phyloP scores from a whole-genome alignment of 2,797 vertebrate species.

The Trematomus bernacchii region DNA sequence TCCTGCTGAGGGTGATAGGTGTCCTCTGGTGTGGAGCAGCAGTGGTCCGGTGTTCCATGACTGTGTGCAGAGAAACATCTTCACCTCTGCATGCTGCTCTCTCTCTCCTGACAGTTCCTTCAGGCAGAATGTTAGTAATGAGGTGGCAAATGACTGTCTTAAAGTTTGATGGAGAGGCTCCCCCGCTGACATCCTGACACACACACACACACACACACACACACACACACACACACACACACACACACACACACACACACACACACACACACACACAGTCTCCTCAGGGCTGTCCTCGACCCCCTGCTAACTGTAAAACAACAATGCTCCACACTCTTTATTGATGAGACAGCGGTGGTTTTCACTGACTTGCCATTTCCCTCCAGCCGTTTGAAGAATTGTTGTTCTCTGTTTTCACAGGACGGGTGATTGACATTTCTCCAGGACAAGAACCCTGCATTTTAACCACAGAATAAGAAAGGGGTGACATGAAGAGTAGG shows the following conservation, averaged over 20 bases:
- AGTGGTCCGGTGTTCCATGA: neutral
- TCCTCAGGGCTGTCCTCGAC: constrained; percentile 59
- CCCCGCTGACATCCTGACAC: constrained; percentile 71
- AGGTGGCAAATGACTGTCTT: constrained; percentile 88
- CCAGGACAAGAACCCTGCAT: constrained; percentile 26
- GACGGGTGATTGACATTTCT: constrained; percentile 62
- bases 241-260: constrained; percentile 50
- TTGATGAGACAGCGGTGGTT: constrained; percentile 82
- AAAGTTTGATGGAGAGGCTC: constrained; percentile 81
- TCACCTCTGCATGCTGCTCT: constrained; percentile 44
- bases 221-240: constrained; percentile 43
- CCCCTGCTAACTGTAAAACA: constrained; percentile 79
- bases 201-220: constrained; percentile 46
- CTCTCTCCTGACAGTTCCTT: constrained; percentile 60
- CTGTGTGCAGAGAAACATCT: constrained; percentile 22
- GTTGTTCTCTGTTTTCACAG: constrained; percentile 56
- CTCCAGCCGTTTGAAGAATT: constrained; percentile 76
- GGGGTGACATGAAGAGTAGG: neutral
- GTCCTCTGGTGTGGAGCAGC: no score
- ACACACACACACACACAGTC: constrained; percentile 28
- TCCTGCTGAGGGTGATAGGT: no score
- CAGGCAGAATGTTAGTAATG: constrained; percentile 83
- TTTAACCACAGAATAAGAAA: constrained; percentile 32
- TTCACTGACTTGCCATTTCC: constrained; percentile 82
- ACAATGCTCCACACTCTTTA: constrained; percentile 80